Evolutionary conservation across 2,888 invertebrate species (phyloP), one percentile per base, ranked within the genome.

Genomic region (Hemistola chrysoprasaria): DNA sequence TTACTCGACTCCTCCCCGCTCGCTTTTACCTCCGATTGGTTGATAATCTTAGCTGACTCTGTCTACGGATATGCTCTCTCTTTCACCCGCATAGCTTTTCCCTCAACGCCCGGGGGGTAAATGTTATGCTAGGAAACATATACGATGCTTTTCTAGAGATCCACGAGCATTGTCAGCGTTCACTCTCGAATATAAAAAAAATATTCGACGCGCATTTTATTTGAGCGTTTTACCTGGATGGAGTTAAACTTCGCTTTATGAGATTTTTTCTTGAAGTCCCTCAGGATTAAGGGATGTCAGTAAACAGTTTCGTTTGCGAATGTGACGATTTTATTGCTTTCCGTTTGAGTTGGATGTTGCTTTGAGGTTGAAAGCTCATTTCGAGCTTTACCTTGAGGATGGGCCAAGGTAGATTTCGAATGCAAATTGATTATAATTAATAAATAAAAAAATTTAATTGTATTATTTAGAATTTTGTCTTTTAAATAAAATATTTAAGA

Each of bases 81-180:
- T 2, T 23, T 86, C 73, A 23, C 65, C 6, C 85, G 59, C 69
- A 71, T 80, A 83, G 87, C 84, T 83, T 84, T 82, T 81, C 75
- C 81, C 76, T 74, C 78, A 63, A 84, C 87, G 88, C 88, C 88
- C 66, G 83, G 84, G 88, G 89, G 88, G 85, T 79, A 87, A 89
- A 89, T 90, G 86, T 90, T 90, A 83, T 88, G 87, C 72, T 89
- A 87, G 85, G 79, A 71, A 88, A 89, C 86, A 84, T 87, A 89
- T 80, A 90, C 90, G 84, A 78, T 74, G 84, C 84, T 79, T 83
- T 83, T 85, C 80, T 78, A 73, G 78, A 74, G 77, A 67, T 70
- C 72, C 64, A 64, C 59, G 62, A 71, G 81, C 75, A 84, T 86
- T 87, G 85, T 86, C 71, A 71, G 70, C 71, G 69, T 67, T 71